Evolutionary conservation across 2,888 invertebrate genomes (phyloP).

Genomic region (Oithona nana): DNA sequence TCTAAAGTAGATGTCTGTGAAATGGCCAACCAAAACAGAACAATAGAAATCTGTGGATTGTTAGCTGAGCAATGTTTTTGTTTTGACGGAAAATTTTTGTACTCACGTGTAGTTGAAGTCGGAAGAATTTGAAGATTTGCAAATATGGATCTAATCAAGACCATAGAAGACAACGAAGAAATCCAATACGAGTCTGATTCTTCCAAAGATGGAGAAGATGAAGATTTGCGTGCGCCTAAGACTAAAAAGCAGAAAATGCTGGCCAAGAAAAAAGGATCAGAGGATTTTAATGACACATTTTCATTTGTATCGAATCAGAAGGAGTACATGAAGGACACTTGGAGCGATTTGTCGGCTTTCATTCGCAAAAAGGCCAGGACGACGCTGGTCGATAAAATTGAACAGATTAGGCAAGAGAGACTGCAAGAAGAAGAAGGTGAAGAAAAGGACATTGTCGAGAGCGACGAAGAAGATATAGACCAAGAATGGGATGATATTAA

Average conservation of each 20-base stretch:
- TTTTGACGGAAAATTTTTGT: no score
- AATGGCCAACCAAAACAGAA: no score
- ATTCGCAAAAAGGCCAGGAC: slow-evolving; percentile 23
- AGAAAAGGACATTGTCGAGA: slow-evolving; percentile 11
- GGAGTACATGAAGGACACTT: slow-evolving; percentile 21
- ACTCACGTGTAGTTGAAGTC: no score
- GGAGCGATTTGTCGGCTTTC: slow-evolving; percentile 20
- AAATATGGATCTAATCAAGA: slow-evolving; percentile 19
- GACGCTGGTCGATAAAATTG: slow-evolving; percentile 27
- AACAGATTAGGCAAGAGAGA: slow-evolving; percentile 24
- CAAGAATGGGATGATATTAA: neutral
- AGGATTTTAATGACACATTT: slow-evolving; percentile 25
- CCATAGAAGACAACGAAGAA: slow-evolving; percentile 20
- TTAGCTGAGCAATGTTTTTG: no score
- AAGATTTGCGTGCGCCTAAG: neutral
- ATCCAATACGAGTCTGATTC: slow-evolving; percentile 15
- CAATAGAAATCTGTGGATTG: no score
- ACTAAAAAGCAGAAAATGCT: neutral
- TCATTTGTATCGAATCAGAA: slow-evolving; percentile 23
- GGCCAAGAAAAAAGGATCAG: neutral
- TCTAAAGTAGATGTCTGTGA: no score
- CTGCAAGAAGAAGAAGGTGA: slow-evolving; percentile 19
- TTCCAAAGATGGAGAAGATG: slow-evolving; percentile 17
- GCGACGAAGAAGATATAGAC: slow-evolving; percentile 13
- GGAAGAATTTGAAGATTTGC: no score